A percentile compares a stretch with the other conserved stretches of the same genome.
Evolutionary conservation across 1,140 invertebrate genomes (phyloP).

Genomic region (Grapholita molesta): DNA sequence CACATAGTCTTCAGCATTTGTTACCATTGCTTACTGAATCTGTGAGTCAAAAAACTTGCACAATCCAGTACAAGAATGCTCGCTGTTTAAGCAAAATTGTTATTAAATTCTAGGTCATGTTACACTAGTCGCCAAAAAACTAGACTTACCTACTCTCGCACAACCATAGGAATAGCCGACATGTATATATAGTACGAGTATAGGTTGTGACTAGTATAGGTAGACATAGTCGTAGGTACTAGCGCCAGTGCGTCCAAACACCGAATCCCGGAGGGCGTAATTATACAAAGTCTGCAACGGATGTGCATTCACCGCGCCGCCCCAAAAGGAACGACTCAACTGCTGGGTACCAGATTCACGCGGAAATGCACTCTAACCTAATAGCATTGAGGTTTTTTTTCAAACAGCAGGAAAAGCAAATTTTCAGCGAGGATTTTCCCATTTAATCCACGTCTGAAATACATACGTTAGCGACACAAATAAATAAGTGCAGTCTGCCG

Average conservation of each 20-base stretch:
- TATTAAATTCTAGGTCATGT: not conserved
- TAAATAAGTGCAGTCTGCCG: conserved; percentile 56
- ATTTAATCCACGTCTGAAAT: conserved; percentile 54
- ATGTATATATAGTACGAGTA: too few species aligned
- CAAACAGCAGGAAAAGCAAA: conserved; percentile 21
- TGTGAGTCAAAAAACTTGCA: not conserved
- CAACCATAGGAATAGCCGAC: too few species aligned
- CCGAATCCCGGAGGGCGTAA: conserved; percentile 40
- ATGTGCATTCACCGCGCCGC: conserved; percentile 31
- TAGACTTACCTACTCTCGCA: not conserved
- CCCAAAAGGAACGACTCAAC: conserved; percentile 28
- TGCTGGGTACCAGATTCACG: conserved; percentile 14
- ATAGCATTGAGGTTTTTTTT: conserved; percentile 33
- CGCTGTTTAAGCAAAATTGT: not conserved
- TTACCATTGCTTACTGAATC: not conserved
- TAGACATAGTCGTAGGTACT: not conserved
- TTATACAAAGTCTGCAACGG: conserved; percentile 53
- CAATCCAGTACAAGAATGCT: not conserved
- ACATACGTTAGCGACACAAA: conserved; percentile 49
- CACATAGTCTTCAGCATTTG: not conserved
- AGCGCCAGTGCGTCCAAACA: conserved; percentile 29
- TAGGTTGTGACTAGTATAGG: not conserved
- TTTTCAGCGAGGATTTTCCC: conserved; percentile 49
- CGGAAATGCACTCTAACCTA: conserved; percentile 26
- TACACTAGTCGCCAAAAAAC: not conserved